These are phyloP conservation scores for Hafferia zeledoni DNA, from an alignment of 2,797 vertebrate genomes.

Conservation along the genomic window DNA sequence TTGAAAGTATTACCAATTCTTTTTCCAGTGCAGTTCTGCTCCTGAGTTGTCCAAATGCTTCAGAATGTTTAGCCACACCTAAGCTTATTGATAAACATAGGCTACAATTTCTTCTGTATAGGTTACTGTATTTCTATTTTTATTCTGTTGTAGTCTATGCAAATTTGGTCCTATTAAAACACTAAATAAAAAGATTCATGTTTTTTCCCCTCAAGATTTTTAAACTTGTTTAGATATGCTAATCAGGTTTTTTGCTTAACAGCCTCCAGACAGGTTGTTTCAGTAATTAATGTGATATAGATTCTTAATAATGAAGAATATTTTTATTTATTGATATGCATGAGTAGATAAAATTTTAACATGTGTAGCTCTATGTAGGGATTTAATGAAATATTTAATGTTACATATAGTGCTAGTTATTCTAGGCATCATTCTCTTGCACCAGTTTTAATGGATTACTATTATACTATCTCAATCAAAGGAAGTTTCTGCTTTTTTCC, in stretches of 20 bases:
- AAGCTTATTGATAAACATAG: not conserved
- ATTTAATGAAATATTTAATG: slow-evolving; percentile 3
- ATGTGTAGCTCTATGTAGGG: not conserved
- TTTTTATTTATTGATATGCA: slow-evolving; percentile 36
- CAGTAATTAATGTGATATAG: slow-evolving; percentile 39
- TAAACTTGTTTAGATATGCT: slow-evolving; percentile 28
- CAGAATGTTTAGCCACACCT: not conserved
- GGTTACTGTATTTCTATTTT: not conserved
- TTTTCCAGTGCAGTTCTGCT: not conserved
- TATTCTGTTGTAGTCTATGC: not conserved
- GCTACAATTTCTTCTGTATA: not conserved
- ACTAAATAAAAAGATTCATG: not conserved
- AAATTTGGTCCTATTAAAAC: not conserved
- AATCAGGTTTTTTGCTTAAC: slow-evolving; percentile 11
- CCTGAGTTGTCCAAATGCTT: not conserved
- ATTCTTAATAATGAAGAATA: slow-evolving; percentile 51
- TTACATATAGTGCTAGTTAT: not conserved
- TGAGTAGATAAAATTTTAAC: slow-evolving; percentile 24
- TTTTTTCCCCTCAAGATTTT: not conserved
- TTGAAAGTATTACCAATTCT: not conserved
- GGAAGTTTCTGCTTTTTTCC: not conserved
- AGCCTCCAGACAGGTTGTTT: slow-evolving; percentile 33
- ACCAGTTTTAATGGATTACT: not conserved
- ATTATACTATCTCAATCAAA: not conserved
- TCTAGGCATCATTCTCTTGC: not conserved